Evolutionary conservation across 1,140 invertebrate species (phyloP).

Genomic region (Stegodyphus dumicola): DNA sequence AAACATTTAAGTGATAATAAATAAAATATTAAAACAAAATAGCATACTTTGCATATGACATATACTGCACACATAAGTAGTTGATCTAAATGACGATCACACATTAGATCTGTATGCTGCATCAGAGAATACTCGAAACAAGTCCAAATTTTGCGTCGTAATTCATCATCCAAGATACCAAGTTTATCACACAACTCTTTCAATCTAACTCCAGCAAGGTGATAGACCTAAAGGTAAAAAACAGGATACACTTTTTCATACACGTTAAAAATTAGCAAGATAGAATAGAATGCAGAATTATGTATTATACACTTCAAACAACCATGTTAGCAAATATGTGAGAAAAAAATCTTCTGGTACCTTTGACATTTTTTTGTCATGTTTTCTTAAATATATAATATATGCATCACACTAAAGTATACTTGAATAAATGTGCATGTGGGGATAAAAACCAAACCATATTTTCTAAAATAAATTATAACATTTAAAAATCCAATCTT

Average conservation of each 20-base stretch:
- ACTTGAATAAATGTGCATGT: too few species aligned
- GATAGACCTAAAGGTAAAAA: constrained; percentile 81
- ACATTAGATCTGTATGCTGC: constrained; percentile 84
- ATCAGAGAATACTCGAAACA: constrained; percentile 93
- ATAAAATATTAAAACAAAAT: constrained; percentile 40
- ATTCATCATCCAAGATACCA: constrained; percentile 77
- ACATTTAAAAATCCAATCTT: too few species aligned
- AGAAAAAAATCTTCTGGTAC: too few species aligned
- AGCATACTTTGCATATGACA: constrained; percentile 88
- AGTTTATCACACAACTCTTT: constrained; percentile 88
- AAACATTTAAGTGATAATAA: neutral
- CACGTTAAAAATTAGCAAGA: too few species aligned
- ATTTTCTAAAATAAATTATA: too few species aligned
- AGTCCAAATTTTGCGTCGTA: constrained; percentile 94
- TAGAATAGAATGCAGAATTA: too few species aligned
- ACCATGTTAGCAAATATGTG: too few species aligned
- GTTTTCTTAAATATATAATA: too few species aligned
- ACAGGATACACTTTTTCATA: neutral
- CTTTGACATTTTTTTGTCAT: too few species aligned
- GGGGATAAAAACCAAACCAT: too few species aligned
- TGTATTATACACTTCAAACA: too few species aligned
- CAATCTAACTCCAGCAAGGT: constrained; percentile 88
- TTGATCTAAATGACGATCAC: constrained; percentile 95
- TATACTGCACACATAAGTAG: constrained; percentile 98
- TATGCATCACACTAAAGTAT: too few species aligned